phyloP scores from a whole-genome alignment of 2,797 vertebrate species.

The Allobates femoralis region DNA sequence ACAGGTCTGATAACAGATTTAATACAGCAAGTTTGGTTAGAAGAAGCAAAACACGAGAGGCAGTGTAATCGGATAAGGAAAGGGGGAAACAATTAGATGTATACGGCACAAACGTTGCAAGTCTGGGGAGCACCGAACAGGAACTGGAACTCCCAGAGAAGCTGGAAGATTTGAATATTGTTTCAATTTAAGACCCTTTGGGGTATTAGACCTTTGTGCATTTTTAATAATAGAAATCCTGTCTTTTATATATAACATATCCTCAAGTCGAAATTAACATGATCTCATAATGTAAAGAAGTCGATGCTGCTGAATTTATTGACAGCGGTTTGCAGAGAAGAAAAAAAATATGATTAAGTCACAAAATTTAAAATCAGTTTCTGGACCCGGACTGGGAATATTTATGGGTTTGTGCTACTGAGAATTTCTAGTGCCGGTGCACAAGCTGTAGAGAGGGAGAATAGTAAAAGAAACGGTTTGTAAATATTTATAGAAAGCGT shows the following conservation, averaged over 20 bases:
- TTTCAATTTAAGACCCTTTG: slow-evolving; percentile 48
- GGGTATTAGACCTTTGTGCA: slow-evolving; percentile 57
- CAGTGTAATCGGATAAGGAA: slow-evolving; percentile 59
- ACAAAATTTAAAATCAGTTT: slow-evolving; percentile 40
- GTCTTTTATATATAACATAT: slow-evolving; percentile 55
- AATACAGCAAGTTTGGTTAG: slow-evolving; percentile 43
- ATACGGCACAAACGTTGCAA: slow-evolving; percentile 18
- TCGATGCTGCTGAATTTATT: slow-evolving; percentile 37
- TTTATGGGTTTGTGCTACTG: slow-evolving; percentile 4
- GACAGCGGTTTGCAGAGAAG: slow-evolving; percentile 13
- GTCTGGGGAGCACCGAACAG: slow-evolving; percentile 48
- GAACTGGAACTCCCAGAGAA: slow-evolving; percentile 48
- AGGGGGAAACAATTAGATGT: slow-evolving; percentile 60
- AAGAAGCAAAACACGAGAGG: slow-evolving; percentile 37
- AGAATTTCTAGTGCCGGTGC: not conserved
- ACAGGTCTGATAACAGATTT: slow-evolving; percentile 60
- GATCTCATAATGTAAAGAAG: slow-evolving; percentile 52
- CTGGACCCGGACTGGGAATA: not conserved
- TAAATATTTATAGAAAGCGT: not conserved
- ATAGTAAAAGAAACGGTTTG: not conserved
- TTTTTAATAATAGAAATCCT: slow-evolving; percentile 61
- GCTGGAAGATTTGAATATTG: slow-evolving; percentile 58
- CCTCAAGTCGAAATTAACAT: slow-evolving; percentile 49
- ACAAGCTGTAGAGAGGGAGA: not conserved
- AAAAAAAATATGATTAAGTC: slow-evolving; percentile 33